Evolutionary conservation across 2,888 invertebrate species (phyloP), one percentile per base, ranked within the genome.

Genomic region (Parnassius mnemosyne): DNA sequence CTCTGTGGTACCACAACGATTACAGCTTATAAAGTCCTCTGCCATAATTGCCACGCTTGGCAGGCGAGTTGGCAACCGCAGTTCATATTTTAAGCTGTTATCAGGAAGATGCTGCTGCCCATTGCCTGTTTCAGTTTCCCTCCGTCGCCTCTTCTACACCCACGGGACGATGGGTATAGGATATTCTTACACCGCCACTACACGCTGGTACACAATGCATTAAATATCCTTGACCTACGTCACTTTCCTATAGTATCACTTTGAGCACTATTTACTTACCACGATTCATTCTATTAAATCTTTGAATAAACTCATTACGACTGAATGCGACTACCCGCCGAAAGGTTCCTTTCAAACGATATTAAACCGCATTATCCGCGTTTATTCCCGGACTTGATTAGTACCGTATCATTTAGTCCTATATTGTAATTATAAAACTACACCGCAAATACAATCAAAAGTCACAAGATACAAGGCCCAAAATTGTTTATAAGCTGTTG

Each of bases 351-450:
- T 90, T 89, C 87, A 87, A 84, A 85, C 80, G 83, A 88, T 89
- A 89, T 90, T 87, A 89, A 85, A 88, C 84, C 84, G 78, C 88
- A 87, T 89, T 89, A 91, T 87, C 87, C 83, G 83, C 88, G 81
- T 89, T 90, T 89, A 90, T 89, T 85, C 87, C 84, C 80, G 74
- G 79, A 80, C 80, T 90, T 91, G 91, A 91, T 91, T 91, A 90
- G 88, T 87, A 89, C 89, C 89, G 86, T 90, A 89, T 90, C 89
- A 90, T 90, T 91, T 89, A 89, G 90, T 87, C 91, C 87, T 84
- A 84, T 81, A 74, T 80, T 85, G 86, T 91, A 89, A 90, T 90
- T 90, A 90, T 84, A 80, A 76, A 70, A 59, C n/a, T 44, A 44
- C 74, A 72, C 64, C 20, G 65, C 3, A 76, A 77, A 77, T 65